Base-by-base conservation (phyloP, 2,113 vertebrate species). In the Sinocyclocheilus maitianheensis region DNA sequence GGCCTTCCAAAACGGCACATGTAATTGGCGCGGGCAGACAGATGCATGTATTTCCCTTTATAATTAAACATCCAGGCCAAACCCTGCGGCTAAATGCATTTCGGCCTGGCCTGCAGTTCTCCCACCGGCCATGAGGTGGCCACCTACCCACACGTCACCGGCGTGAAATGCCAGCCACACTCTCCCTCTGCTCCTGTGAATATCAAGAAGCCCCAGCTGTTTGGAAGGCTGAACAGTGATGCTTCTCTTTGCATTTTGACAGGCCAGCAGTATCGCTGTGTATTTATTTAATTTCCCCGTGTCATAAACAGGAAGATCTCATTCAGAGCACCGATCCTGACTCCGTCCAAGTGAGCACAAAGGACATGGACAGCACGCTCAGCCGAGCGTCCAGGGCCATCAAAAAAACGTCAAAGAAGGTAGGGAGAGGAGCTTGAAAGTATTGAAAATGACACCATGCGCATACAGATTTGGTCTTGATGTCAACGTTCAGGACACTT, bases 331-430 rank as follows among this genome's bases (percentile, higher is more conserved):
- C 96, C 85, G 96, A 99, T 90, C 97, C 98, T 55, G 97, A 99
- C 88, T 95, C 97, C 5, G 94, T 99, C 80, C 97, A 99, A 95
- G 95, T 99, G 89, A 99, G 93, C 95, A 99, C 98, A 60, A 99
- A 99, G 94, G 98, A 99, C 90, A 96, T 99, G 97, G 98, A 98
- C 91, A 99, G 98, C 92, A 99, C 98, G n/a, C 92, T 99, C 91
- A 99, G 98, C 93, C 96, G 97, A 93, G 97, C 97, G 87, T 99
- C 97, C 88, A 96, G 98, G 84, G 98, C 97, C 92, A 97, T 99
- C 93, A 99, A 97, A 93, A 99, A 99, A 92, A 99, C 98, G 4
- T 99, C 98, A 30, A 99, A 98, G 93, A 99, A 97, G 96, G 98
- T 98, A 92, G 92, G 10, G 8, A 14, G 63, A 55, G 12, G 58